A percentile compares a stretch with the other conserved stretches of the same genome.
phyloP scores from a whole-genome alignment of 2,888 invertebrate genomes.

The Cremastinae sp. region DNA sequence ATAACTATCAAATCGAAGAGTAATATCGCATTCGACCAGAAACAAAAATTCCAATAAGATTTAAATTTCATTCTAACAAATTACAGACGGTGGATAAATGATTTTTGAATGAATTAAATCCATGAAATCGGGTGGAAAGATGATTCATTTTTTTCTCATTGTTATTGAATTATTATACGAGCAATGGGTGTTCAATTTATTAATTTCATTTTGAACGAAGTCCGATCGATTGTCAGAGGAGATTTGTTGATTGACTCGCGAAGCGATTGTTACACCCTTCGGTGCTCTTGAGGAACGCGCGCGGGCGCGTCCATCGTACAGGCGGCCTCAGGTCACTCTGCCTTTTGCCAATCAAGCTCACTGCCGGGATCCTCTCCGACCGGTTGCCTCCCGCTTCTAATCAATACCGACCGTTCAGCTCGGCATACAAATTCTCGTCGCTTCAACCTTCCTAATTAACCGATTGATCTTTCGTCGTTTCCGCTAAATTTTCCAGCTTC shows the following conservation, averaged over 20 bases:
- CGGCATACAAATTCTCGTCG: constrained; percentile 3
- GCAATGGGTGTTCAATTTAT: too few relatives aligned
- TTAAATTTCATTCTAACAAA: too few relatives aligned
- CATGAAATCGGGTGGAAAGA: too few relatives aligned
- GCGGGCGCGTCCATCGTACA: neutral
- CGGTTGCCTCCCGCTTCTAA: constrained; percentile 30
- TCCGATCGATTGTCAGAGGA: constrained; percentile 56
- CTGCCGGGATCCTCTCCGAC: constrained; percentile 11
- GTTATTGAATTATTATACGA: too few relatives aligned
- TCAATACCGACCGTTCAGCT: constrained; percentile 32
- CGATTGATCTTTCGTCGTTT: constrained; percentile 12
- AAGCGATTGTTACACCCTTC: constrained; percentile 51
- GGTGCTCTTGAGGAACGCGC: constrained; percentile 44
- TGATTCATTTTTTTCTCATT: too few relatives aligned
- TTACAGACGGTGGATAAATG: too few relatives aligned
- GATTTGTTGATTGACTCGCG: constrained; percentile 57
- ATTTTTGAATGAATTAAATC: too few relatives aligned
- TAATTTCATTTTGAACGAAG: too few relatives aligned
- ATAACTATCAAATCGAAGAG: too few relatives aligned
- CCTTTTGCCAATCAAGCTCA: constrained; percentile 50
- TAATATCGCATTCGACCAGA: too few relatives aligned
- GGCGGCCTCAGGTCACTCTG: constrained; percentile 10
- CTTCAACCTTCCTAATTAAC: constrained; percentile 28
- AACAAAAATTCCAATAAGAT: too few relatives aligned
- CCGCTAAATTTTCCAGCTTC: constrained; percentile 59